Conservation (phyloP, 37 sponge, comb jelly and placozoan genomes). For the Ephydatia muelleri region DNA sequence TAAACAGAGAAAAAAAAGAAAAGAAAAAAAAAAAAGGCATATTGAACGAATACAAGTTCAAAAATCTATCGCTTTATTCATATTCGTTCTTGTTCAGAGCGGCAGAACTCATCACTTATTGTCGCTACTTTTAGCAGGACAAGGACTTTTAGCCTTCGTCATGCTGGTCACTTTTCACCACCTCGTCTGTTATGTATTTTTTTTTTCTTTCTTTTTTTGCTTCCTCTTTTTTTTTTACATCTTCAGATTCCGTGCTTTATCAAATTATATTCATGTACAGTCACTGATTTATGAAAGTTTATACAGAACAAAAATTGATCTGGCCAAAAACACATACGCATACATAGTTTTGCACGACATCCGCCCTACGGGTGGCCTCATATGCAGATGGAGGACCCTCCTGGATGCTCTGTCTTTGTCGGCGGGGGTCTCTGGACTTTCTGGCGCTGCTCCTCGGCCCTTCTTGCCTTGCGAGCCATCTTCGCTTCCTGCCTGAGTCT, state of each 20-base stretch:
- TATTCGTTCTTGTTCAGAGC: too few species aligned
- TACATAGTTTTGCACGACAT: not conserved
- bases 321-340: too few species aligned
- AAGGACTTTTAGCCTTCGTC: not conserved
- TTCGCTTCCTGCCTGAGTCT: slow-evolving; percentile 21
- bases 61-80: too few species aligned
- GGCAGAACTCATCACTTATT: too few species aligned
- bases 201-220: not conserved
- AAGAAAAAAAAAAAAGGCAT: too few species aligned
- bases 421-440: not conserved
- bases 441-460: slow-evolving; percentile 15
- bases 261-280: not conserved
- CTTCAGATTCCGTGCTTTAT: slow-evolving; percentile 6
- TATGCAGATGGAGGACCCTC: slow-evolving; percentile 22
- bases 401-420: not conserved
- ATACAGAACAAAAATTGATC: too few species aligned
- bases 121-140: too few species aligned
- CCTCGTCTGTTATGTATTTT: not conserved
- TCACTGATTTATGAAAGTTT: not conserved
- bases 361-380: not conserved
- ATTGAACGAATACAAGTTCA: too few species aligned
- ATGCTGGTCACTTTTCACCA: slow-evolving; percentile 4
- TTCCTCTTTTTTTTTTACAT: not conserved
- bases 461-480: slow-evolving; percentile 44
- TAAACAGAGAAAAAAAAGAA: too few species aligned